These are phyloP conservation scores for Cydia fagiglandana DNA, from an alignment of 1,140 invertebrate genomes.

Conservation along the genomic window DNA sequence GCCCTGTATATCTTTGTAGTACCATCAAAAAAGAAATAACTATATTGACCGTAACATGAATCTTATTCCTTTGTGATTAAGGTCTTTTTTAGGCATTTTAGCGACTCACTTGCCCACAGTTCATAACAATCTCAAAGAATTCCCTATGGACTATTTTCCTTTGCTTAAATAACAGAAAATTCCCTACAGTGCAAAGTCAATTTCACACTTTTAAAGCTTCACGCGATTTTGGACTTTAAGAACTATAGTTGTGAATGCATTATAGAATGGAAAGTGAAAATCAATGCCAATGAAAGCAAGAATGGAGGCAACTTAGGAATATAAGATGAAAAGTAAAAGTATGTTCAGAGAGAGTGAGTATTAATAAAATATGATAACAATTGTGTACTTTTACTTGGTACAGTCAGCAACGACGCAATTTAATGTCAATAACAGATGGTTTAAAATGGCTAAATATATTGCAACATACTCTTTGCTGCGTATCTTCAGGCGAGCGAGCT, in stretches of 20 bases:
- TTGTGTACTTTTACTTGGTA: no score
- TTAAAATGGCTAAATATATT: no score
- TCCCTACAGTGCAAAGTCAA: conserved; percentile 5
- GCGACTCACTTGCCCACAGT: not conserved
- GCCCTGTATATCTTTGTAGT: no score
- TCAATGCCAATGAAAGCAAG: conserved; percentile 8
- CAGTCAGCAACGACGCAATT: no score
- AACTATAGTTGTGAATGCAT: not conserved
- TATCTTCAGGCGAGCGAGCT: no score
- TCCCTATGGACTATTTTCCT: not conserved
- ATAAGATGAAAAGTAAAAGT: conserved; percentile 1
- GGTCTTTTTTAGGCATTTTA: no score
- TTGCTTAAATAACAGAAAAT: not conserved
- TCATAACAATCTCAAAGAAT: conserved; percentile 2
- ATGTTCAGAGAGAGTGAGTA: not conserved
- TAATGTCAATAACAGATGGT: no score
- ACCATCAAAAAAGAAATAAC: no score
- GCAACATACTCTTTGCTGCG: no score
- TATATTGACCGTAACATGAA: no score
- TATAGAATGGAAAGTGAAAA: not conserved
- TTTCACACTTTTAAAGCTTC: not conserved
- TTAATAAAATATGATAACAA: not conserved
- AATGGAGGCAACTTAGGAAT: conserved; percentile 13
- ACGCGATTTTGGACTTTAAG: not conserved
- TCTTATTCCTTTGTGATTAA: no score